phyloP scores from a whole-genome alignment of 2,113 vertebrate genomes.

The Charina bottae region DNA sequence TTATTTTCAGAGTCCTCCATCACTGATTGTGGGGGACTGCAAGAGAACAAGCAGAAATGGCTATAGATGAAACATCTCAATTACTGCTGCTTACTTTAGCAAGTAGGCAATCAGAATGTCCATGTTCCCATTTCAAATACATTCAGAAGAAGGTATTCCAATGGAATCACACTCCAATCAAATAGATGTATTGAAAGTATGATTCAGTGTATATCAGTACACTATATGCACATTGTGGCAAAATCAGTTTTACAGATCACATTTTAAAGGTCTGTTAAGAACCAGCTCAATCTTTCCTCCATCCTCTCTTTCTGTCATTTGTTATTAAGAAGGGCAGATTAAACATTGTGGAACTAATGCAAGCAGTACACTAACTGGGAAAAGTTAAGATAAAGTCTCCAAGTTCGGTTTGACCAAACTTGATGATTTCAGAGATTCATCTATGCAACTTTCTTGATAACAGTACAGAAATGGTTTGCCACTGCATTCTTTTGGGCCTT shows the following conservation, averaged over 20 bases:
- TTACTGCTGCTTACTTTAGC: background rate
- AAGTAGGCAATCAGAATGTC: background rate
- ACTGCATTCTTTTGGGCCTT: background rate
- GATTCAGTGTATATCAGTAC: background rate
- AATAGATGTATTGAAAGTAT: background rate
- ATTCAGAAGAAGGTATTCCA: background rate
- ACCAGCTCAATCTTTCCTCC: background rate
- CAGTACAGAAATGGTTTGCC: background rate
- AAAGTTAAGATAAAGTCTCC: too few relatives aligned
- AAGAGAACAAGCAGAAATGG: background rate
- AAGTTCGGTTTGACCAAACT: too few relatives aligned
- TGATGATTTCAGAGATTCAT: background rate
- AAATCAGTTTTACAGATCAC: background rate
- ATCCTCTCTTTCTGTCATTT: background rate
- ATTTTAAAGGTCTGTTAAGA: background rate
- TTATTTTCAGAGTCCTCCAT: slow-evolving; percentile 75
- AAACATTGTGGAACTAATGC: background rate
- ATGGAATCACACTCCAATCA: background rate
- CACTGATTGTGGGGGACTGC: slow-evolving; percentile 77
- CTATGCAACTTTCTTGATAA: background rate
- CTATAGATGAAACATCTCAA: background rate
- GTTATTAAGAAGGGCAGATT: background rate
- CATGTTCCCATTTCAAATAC: background rate
- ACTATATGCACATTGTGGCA: background rate
- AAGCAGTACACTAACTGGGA: background rate